Percentiles rank a stretch among this genome's conserved stretches.
These are phyloP conservation scores for Neolamprologus kungweensis DNA, from an alignment of 2,113 vertebrate species.

Conservation along the genomic window DNA sequence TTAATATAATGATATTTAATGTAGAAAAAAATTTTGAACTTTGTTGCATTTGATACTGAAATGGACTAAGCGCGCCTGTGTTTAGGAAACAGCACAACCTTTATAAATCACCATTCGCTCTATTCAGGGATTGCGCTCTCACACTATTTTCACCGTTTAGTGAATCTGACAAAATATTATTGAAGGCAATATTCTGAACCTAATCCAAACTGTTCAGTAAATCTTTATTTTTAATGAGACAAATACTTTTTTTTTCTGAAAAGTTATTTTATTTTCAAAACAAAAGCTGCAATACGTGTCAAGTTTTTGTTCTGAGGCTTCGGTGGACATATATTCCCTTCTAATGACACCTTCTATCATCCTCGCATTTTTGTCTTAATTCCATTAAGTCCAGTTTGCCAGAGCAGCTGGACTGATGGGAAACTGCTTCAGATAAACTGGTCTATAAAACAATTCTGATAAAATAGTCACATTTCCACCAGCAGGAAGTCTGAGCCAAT, in stretches of 20 bases:
- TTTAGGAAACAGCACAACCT: neutral
- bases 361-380: fast-evolving
- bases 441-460: neutral
- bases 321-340: neutral
- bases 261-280: neutral
- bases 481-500: neutral
- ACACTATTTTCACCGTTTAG: neutral
- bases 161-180: neutral
- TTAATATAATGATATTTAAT: neutral
- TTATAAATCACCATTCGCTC: neutral
- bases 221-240: neutral
- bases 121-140: neutral
- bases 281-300: neutral
- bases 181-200: neutral
- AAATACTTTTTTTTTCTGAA: neutral
- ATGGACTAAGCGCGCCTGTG: fast-evolving
- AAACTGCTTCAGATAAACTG: neutral
- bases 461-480: neutral
- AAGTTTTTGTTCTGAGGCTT: neutral
- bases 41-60: neutral
- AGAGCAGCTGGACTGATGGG: neutral
- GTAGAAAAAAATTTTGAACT: neutral
- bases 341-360: neutral
- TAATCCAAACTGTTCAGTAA: neutral
- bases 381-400: neutral